These are phyloP conservation scores for Alethe diademata DNA, from an alignment of 2,113 vertebrate genomes.

Conservation along the genomic window DNA sequence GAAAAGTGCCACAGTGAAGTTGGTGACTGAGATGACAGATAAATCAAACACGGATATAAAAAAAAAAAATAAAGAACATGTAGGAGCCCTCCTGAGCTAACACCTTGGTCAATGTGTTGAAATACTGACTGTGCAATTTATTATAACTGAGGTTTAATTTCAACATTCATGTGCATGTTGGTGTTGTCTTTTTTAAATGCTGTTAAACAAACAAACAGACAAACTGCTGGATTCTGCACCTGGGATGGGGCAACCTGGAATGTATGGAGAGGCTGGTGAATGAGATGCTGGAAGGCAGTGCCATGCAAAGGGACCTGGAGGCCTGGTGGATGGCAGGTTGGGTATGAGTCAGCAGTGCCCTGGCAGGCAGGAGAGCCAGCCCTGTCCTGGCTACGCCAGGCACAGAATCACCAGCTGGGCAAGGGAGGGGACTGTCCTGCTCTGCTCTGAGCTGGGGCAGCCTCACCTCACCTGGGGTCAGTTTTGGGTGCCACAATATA, in stretches of 20 bases:
- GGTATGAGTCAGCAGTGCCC: neutral
- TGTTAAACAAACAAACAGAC: neutral
- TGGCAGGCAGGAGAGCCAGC: neutral
- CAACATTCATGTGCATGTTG: neutral
- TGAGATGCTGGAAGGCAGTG: neutral
- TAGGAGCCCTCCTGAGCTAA: neutral
- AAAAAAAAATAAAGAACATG: neutral
- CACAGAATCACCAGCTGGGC: accelerated
- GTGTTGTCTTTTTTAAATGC: neutral
- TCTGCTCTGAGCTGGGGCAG: accelerated
- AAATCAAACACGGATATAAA: neutral
- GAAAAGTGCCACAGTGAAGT: neutral
- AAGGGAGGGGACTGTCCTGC: neutral
- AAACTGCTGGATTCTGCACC: neutral
- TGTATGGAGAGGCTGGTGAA: neutral
- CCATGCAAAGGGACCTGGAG: neutral
- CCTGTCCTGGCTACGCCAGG: accelerated
- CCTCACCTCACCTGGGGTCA: accelerated
- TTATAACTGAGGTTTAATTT: neutral
- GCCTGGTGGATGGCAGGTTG: accelerated
- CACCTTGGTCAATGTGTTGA: neutral
- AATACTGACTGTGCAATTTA: neutral
- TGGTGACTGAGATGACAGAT: neutral
- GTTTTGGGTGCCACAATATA: neutral
- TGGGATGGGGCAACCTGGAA: neutral